Percentiles rank a stretch among this genome's conserved stretches.
Conservation (phyloP, 2,113 vertebrate genomes). For the Tetrax tetrax region DNA sequence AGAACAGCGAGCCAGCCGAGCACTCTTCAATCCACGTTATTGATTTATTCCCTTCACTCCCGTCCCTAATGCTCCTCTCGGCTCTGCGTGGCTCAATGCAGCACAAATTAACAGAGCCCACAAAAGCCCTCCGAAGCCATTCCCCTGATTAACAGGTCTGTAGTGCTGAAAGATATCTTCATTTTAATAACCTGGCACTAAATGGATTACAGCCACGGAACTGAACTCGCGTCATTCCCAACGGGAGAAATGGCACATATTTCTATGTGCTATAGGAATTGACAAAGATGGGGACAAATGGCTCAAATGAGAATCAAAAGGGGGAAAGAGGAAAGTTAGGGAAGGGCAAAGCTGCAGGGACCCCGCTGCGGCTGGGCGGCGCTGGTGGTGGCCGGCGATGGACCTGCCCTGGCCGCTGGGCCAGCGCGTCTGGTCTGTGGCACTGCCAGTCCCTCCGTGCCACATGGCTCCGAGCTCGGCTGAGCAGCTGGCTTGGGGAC, state of each 20-base stretch:
- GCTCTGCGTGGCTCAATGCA: conserved; percentile 33
- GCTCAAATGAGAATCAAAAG: background rate
- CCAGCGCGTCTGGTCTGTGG: rapidly evolving
- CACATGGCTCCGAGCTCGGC: background rate
- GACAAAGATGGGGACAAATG: conserved; percentile 13
- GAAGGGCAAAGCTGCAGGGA: background rate
- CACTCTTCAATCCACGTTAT: conserved; percentile 6
- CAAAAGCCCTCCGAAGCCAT: conserved; percentile 58
- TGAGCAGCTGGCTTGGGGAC: background rate
- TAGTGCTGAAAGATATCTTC: conserved; percentile 56
- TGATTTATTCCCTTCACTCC: conserved; percentile 58
- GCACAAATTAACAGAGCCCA: conserved; percentile 59
- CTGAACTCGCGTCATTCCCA: background rate
- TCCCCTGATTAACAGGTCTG: conserved; percentile 65
- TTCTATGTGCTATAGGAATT: background rate
- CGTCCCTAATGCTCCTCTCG: conserved; percentile 35
- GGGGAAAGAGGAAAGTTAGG: background rate
- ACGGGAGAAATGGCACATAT: conserved; percentile 25
- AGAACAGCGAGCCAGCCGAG: conserved; percentile 36
- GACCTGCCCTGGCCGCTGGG: background rate
- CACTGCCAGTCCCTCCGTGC: background rate
- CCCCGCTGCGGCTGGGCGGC: background rate
- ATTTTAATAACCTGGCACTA: conserved; percentile 65
- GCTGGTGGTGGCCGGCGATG: background rate
- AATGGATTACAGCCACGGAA: conserved; percentile 42